Conservation (phyloP, 2,797 vertebrate genomes). For the Triplophysa bombifrons region DNA sequence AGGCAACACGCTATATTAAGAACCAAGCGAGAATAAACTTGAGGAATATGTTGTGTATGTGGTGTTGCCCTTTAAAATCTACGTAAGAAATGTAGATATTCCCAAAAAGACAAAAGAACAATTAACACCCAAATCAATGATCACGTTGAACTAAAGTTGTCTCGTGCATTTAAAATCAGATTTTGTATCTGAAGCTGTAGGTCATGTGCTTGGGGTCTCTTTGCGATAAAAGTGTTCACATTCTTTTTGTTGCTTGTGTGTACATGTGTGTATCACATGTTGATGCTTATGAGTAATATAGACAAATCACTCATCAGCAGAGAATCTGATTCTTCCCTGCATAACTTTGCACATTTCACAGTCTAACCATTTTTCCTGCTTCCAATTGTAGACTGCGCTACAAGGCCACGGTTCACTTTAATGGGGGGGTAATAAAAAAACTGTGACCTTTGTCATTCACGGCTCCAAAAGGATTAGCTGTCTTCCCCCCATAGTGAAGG, state of each 20-base stretch:
- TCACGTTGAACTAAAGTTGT: not conserved
- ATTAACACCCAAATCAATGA: not conserved
- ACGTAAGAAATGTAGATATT: not conserved
- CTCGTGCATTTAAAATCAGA: not conserved
- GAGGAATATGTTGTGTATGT: not conserved
- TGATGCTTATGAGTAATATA: slow-evolving; percentile 13
- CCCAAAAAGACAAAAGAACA: not conserved
- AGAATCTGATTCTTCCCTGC: not conserved
- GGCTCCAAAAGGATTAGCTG: slow-evolving; percentile 35
- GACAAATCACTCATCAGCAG: slow-evolving; percentile 12
- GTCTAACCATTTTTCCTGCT: slow-evolving; percentile 14
- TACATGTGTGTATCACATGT: not conserved
- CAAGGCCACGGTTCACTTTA: slow-evolving; percentile 53
- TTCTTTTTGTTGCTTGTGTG: not conserved
- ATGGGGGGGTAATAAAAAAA: slow-evolving; percentile 53
- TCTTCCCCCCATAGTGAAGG: slow-evolving; percentile 55
- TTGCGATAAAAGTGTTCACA: not conserved
- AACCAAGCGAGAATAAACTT: not conserved
- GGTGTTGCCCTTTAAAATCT: not conserved
- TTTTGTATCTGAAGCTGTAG: not conserved
- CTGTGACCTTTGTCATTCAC: slow-evolving; percentile 50
- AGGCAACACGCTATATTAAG: not conserved
- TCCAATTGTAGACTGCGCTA: slow-evolving; percentile 30
- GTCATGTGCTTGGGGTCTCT: not conserved
- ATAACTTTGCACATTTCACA: slow-evolving; percentile 15